Percentiles rank a stretch among this genome's conserved stretches.
phyloP scores from a whole-genome alignment of 2,888 invertebrate genomes.

The Eristalis arbustorum region DNA sequence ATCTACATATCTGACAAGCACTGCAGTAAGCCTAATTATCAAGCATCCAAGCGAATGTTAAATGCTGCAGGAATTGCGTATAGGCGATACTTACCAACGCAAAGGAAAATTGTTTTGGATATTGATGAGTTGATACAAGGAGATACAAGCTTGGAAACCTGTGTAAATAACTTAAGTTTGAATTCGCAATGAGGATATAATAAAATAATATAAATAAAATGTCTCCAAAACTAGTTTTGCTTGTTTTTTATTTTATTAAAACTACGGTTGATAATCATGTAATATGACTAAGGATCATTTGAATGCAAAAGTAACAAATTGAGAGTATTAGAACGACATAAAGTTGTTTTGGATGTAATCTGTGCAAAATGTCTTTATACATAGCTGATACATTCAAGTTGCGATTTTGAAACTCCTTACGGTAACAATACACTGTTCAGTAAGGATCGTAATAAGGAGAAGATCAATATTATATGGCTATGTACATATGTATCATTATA shows the following conservation, averaged over 20 bases:
- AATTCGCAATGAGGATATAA: background rate
- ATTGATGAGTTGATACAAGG: constrained; percentile 80
- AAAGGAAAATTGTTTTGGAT: constrained; percentile 85
- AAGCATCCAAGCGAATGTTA: constrained; percentile 91
- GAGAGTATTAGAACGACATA: constrained; percentile 88
- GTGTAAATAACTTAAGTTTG: background rate
- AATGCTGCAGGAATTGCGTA: constrained; percentile 87
- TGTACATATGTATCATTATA: too few species aligned
- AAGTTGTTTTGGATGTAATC: constrained; percentile 87
- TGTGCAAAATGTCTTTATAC: constrained; percentile 89
- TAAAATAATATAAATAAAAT: background rate
- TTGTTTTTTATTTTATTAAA: too few species aligned
- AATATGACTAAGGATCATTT: constrained; percentile 92
- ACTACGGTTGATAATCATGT: too few species aligned
- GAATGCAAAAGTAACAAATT: constrained; percentile 88
- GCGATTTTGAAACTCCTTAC: background rate
- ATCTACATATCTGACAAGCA: constrained; percentile 92
- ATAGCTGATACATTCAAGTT: constrained; percentile 74
- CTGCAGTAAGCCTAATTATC: constrained; percentile 84
- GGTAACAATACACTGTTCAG: background rate
- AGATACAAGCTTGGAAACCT: constrained; percentile 73
- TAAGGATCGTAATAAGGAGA: background rate
- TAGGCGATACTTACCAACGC: constrained; percentile 84
- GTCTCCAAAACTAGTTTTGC: too few species aligned
- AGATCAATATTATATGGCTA: too few species aligned